phyloP scores from a whole-genome alignment of 2,113 vertebrate species.

The Cyanocitta stelleri region DNA sequence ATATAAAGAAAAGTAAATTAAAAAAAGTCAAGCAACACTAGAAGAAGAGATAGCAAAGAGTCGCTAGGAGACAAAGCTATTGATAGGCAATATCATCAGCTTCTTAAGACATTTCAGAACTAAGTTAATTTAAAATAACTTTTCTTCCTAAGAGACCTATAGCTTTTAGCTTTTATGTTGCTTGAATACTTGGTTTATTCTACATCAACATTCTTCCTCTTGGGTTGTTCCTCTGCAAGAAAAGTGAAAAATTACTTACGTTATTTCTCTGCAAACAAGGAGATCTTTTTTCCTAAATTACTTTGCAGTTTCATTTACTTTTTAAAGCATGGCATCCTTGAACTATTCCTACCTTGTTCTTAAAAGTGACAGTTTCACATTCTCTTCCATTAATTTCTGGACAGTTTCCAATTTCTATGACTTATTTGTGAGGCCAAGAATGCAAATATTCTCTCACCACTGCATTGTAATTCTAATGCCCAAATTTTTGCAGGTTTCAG shows the following conservation, averaged over 20 bases:
- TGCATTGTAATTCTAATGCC: not conserved
- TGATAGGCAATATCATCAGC: not conserved
- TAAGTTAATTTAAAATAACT: not conserved
- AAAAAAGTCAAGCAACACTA: not conserved
- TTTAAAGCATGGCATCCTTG: not conserved
- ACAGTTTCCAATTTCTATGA: not conserved
- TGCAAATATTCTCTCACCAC: not conserved
- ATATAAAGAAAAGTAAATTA: not conserved
- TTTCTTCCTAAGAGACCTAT: not conserved
- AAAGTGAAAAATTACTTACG: not conserved
- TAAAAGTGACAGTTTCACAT: not conserved
- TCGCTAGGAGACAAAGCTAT: not conserved
- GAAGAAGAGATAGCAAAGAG: not conserved
- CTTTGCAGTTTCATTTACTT: not conserved
- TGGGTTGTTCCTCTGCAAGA: not conserved
- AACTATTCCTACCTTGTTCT: not conserved
- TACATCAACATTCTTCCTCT: not conserved
- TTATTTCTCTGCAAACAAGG: not conserved
- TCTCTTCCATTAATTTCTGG: not conserved
- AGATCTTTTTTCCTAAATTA: not conserved
- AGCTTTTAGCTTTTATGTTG: not conserved
- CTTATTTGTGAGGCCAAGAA: not conserved
- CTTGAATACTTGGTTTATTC: not conserved
- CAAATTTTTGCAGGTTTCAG: not conserved
- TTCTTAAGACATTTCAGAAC: not conserved